Conservation (phyloP, 2,888 invertebrate genomes). For the Eurois occulta region DNA sequence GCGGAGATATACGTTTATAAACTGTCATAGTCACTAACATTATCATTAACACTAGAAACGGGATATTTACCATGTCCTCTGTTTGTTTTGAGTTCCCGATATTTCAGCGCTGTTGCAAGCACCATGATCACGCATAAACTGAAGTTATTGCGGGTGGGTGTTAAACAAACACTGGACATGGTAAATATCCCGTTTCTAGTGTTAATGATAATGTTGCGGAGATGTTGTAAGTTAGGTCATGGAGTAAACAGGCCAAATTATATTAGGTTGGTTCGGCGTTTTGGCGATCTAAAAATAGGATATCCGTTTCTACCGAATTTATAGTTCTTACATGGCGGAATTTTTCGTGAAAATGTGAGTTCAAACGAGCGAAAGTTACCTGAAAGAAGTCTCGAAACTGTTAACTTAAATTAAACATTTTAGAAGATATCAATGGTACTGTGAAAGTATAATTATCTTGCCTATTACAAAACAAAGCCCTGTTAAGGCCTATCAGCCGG, state of each 20-base stretch:
- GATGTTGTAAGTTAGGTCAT: not conserved
- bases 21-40: no score
- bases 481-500: not conserved
- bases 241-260: not conserved
- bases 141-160: no score
- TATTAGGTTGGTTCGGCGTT: not conserved
- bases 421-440: not conserved
- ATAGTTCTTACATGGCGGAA: no score
- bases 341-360: not conserved
- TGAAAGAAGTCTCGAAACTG: not conserved
- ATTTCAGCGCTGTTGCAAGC: no score
- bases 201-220: no score
- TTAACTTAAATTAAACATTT: not conserved
- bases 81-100: no score
- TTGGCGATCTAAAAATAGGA: not conserved
- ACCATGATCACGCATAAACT: no score
- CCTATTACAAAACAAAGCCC: conserved; percentile 1
- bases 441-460: not conserved
- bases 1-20: no score
- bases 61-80: no score
- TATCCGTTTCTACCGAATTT: not conserved
- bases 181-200: no score
- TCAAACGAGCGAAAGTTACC: not conserved
- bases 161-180: no score
- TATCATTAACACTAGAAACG: no score